Evolutionary conservation across 2,797 vertebrate species (phyloP), one percentile per base, ranked within the genome.

Genomic region (Gobio occitaniae): DNA sequence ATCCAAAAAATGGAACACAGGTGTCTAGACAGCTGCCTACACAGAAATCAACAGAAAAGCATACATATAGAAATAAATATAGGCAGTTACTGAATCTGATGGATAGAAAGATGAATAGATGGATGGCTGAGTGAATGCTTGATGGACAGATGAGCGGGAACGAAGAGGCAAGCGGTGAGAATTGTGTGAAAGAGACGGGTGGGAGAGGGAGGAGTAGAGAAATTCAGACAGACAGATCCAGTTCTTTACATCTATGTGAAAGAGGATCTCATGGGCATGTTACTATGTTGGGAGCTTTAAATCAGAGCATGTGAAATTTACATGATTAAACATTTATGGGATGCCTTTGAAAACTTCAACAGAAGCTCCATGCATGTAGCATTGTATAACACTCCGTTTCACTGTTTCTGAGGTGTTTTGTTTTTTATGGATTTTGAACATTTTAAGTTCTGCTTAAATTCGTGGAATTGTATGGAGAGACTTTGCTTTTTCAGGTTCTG

Each of bases 101-200:
- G 47, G 82, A 85, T 80, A 41, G 85, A 72, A 86, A 82, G 88
- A 88, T 88, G 87, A 83, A 85, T 59, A 68, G 68, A 85, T 85
- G 65, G 84, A 87, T 78, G 77, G 59, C 48, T 19, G 50, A 44
- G 63, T 83, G 78, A 87, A 83, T 76, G 80, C 61, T 47, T 86
- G 84, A 89, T 44, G 71, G 85, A 76, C 80, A 85, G 78, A 74
- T 75, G 19, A 71, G 68, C 41, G n/a, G 38, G 44, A 48, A 52
- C 61, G 61, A 72, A 72, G 19, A 17, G 32, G 61, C 36, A 48
- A 74, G 61, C 7, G 32, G 81, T 1, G 38, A 79, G 47, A 84
- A 19, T n/a, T 44, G 65, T 50, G 19, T 36, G 19, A 52, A 65
- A 68, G 32, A 76, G 52, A 69, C 0, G 17, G 38, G 29, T 21